phyloP scores from a whole-genome alignment of 2,888 invertebrate species.

The Ptilodon capucinus region DNA sequence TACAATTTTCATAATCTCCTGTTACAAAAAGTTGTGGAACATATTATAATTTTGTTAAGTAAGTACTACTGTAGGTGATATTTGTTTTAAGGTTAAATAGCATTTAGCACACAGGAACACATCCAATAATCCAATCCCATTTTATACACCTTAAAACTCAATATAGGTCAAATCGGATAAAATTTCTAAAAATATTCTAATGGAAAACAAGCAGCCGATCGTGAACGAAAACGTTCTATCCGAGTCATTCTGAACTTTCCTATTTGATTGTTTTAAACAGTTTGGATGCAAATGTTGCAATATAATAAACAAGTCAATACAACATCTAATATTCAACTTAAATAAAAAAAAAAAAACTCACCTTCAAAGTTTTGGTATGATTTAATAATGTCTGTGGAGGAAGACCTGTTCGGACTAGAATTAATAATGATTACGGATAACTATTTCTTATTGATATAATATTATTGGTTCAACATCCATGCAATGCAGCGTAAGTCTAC shows the following conservation, averaged over 20 bases:
- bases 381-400: slow-evolving; percentile 9
- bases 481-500: slow-evolving; percentile 50
- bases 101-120: too few species aligned
- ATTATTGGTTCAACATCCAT: slow-evolving; percentile 46
- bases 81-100: too few species aligned
- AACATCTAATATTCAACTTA: background rate
- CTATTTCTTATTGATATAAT: slow-evolving; percentile 5
- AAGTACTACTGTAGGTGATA: too few species aligned
- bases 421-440: slow-evolving; percentile 12
- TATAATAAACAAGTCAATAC: slow-evolving; percentile 10
- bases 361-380: slow-evolving; percentile 31
- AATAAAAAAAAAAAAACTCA: slow-evolving; percentile 27
- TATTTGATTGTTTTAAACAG: slow-evolving; percentile 34
- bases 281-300: slow-evolving; percentile 14
- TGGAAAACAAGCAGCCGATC: slow-evolving; percentile 31
- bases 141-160: background rate
- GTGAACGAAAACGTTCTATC: slow-evolving; percentile 30
- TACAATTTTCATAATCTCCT: background rate
- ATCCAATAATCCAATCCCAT: too few species aligned
- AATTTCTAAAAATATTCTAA: slow-evolving; percentile 27
- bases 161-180: background rate
- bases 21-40: background rate
- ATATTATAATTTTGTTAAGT: background rate
- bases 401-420: slow-evolving; percentile 13
- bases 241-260: slow-evolving; percentile 35